Conservation (phyloP, 2,888 invertebrate genomes). For the Xestia sexstrigata region DNA sequence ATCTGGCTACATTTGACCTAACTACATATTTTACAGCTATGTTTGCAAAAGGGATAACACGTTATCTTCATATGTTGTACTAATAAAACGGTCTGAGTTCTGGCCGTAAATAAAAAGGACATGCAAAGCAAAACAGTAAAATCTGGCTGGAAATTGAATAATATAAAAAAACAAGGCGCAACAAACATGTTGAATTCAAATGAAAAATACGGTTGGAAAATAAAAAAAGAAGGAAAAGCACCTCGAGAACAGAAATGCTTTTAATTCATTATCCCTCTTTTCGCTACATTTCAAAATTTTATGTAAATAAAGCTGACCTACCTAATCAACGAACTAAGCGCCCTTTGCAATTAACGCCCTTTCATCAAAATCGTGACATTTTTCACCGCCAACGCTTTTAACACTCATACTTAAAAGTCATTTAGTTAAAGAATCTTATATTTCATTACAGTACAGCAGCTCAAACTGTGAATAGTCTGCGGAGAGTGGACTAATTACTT, state of each 20-base stretch:
- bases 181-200: conserved; percentile 30
- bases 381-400: conserved; percentile 38
- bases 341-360: conserved; percentile 48
- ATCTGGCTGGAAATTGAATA: not conserved
- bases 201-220: conserved; percentile 27
- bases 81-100: conserved; percentile 4
- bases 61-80: conserved; percentile 11
- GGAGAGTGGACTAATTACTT: conserved; percentile 73
- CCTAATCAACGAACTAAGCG: conserved; percentile 46
- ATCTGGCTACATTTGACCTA: conserved; percentile 53
- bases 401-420: conserved; percentile 49
- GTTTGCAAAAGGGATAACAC: conserved; percentile 25
- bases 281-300: conserved; percentile 31
- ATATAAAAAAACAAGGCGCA: conserved; percentile 20
- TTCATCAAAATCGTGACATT: conserved; percentile 54
- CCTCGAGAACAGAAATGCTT: conserved; percentile 21
- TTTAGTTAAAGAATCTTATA: conserved; percentile 61
- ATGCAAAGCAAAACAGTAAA: not conserved
- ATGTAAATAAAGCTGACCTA: conserved; percentile 45
- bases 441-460: conserved; percentile 55
- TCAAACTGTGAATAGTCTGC: conserved; percentile 57
- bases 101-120: not conserved
- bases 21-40: conserved; percentile 25
- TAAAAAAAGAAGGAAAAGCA: conserved; percentile 6
- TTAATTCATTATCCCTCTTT: conserved; percentile 31